Conservation (phyloP, 2,888 invertebrate species). For the Lasioglossum malachurum region DNA sequence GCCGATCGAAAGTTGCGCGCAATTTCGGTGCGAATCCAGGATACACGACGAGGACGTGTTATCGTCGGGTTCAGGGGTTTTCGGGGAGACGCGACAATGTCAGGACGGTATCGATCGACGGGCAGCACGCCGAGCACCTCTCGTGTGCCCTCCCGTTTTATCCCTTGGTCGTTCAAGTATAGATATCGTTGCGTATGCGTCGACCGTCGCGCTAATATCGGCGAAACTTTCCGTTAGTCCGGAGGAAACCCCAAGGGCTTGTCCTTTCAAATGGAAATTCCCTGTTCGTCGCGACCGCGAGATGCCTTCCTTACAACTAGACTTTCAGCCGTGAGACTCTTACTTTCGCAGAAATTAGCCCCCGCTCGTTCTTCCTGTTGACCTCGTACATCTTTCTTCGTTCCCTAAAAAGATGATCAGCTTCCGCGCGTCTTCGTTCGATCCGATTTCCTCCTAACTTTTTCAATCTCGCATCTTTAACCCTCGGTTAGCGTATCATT, state of each 20-base stretch:
- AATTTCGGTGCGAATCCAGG: neutral
- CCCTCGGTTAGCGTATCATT: too few relatives aligned
- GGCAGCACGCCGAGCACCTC: conserved; percentile 24
- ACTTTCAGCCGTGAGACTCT: neutral
- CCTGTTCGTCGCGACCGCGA: neutral
- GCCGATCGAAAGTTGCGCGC: neutral
- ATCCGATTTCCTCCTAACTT: too few relatives aligned
- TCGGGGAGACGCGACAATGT: conserved; percentile 48
- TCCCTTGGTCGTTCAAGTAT: conserved; percentile 40
- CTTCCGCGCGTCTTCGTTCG: too few relatives aligned
- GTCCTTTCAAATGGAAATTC: conserved; percentile 16
- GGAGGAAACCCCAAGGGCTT: neutral
- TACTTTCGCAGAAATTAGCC: neutral
- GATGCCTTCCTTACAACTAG: neutral
- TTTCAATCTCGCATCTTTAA: neutral
- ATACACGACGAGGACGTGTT: neutral
- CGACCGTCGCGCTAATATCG: conserved; percentile 38
- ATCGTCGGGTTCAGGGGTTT: conserved; percentile 7
- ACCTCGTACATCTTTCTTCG: neutral
- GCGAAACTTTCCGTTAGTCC: conserved; percentile 42
- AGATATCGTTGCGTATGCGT: conserved; percentile 57
- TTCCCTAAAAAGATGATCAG: neutral
- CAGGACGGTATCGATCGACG: conserved; percentile 57
- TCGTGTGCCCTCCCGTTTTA: conserved; percentile 53
- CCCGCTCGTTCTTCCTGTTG: neutral